These are phyloP conservation scores for Akabosia matsudoensis DNA, from an alignment of 1,140 invertebrate species.

Conservation along the genomic window DNA sequence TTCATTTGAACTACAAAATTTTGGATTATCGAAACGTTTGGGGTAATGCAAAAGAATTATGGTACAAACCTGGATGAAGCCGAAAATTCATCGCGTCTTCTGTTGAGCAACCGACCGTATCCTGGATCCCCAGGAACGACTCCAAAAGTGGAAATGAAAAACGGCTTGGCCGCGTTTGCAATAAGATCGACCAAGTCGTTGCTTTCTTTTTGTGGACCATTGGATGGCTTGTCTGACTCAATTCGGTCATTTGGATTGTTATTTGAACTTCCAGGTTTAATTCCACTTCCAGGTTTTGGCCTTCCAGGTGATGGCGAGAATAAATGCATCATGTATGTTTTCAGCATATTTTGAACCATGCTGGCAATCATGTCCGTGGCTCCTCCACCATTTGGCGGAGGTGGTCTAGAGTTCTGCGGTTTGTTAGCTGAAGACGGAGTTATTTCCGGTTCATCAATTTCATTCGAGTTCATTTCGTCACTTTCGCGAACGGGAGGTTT, in stretches of 20 bases:
- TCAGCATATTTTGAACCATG: conserved; percentile 19
- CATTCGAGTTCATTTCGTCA: conserved; percentile 1
- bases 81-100: not conserved
- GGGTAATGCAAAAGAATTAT: too few species aligned
- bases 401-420: conserved; percentile 15
- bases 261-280: not conserved
- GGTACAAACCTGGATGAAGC: too few species aligned
- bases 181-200: conserved; percentile 45
- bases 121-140: conserved; percentile 36
- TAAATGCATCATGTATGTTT: not conserved
- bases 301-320: not conserved
- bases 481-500: conserved; percentile 1
- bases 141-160: conserved; percentile 47
- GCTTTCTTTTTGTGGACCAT: not conserved
- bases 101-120: not conserved
- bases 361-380: conserved; percentile 4
- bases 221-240: conserved; percentile 2
- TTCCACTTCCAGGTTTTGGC: not conserved
- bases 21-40: too few species aligned
- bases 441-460: not conserved
- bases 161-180: conserved; percentile 45
- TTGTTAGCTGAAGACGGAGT: not conserved
- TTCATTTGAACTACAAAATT: too few species aligned
- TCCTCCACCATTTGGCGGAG: not conserved
- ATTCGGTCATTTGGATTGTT: not conserved